Conservation (phyloP, 2,888 invertebrate species). For the Polia nebulosa region DNA sequence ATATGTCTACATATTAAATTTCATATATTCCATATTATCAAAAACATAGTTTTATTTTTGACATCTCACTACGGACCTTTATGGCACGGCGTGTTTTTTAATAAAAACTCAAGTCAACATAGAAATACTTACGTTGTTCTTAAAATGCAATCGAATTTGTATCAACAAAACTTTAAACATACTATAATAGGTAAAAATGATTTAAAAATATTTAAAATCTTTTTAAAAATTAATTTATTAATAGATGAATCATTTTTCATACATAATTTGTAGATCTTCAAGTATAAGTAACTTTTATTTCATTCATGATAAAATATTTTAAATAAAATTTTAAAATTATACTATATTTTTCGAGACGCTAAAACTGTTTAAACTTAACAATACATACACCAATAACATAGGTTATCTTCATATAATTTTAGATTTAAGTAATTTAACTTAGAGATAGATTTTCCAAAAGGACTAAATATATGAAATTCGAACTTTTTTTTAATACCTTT, state of each 20-base stretch:
- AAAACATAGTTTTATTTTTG: conserved; percentile 5
- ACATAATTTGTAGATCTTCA: neutral
- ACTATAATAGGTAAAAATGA: neutral
- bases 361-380: conserved; percentile 52
- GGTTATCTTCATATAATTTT: conserved; percentile 35
- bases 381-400: conserved; percentile 45
- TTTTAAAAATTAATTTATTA: neutral
- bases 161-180: conserved; percentile 23
- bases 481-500: conserved; percentile 44
- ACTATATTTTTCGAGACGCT: conserved; percentile 19
- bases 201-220: neutral
- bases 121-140: conserved; percentile 36
- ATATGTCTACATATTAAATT: conserved; percentile 18
- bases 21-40: conserved; percentile 13
- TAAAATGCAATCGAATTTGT: conserved; percentile 26
- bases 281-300: neutral
- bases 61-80: conserved; percentile 46
- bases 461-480: conserved; percentile 57
- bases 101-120: conserved; percentile 23
- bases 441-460: conserved; percentile 55
- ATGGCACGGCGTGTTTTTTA: conserved; percentile 61
- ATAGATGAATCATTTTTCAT: neutral
- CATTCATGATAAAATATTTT: neutral
- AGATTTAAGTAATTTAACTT: conserved; percentile 44
- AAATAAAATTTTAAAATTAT: conserved; percentile 6